phyloP scores from a whole-genome alignment of 1,140 invertebrate species.

The Drosophila repletoides region DNA sequence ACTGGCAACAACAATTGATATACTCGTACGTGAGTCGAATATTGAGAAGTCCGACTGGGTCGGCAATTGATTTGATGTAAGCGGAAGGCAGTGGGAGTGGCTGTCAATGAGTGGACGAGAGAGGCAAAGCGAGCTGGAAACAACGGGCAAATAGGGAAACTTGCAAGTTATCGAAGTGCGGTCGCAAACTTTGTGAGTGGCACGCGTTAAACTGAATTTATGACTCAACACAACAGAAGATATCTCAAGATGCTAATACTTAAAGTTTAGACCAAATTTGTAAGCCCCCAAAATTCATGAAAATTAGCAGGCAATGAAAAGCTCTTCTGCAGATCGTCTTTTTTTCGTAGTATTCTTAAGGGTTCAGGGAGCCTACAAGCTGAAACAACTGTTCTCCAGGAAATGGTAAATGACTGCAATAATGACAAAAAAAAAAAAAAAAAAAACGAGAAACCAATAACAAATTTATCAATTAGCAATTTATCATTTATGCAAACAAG shows the following conservation, averaged over 20 bases:
- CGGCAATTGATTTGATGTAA: conserved; percentile 55
- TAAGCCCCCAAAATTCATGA: too few relatives aligned
- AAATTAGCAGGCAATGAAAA: too few relatives aligned
- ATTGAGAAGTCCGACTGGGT: conserved; percentile 23
- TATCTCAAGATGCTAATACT: conserved; percentile 25
- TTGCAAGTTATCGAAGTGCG: conserved; percentile 37
- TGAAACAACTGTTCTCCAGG: conserved; percentile 2
- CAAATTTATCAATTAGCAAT: conserved; percentile 63
- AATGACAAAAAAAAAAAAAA: conserved; percentile 21
- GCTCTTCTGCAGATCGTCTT: too few relatives aligned
- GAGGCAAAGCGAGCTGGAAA: not conserved
- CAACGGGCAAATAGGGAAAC: not conserved
- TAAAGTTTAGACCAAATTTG: too few relatives aligned
- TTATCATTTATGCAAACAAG: conserved; percentile 61
- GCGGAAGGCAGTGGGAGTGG: conserved; percentile 35
- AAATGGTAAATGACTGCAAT: conserved; percentile 22
- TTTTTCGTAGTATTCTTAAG: too few relatives aligned
- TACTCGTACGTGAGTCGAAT: conserved; percentile 67
- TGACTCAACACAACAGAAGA: conserved; percentile 10
- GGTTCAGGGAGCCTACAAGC: too few relatives aligned
- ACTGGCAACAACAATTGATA: conserved; percentile 76
- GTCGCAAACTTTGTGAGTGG: conserved; percentile 40
- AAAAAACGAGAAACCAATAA: conserved; percentile 22
- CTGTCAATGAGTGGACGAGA: not conserved
- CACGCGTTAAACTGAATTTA: conserved; percentile 46